Conservation (phyloP, 2,113 vertebrate species). For the Lophotis ruficrista region DNA sequence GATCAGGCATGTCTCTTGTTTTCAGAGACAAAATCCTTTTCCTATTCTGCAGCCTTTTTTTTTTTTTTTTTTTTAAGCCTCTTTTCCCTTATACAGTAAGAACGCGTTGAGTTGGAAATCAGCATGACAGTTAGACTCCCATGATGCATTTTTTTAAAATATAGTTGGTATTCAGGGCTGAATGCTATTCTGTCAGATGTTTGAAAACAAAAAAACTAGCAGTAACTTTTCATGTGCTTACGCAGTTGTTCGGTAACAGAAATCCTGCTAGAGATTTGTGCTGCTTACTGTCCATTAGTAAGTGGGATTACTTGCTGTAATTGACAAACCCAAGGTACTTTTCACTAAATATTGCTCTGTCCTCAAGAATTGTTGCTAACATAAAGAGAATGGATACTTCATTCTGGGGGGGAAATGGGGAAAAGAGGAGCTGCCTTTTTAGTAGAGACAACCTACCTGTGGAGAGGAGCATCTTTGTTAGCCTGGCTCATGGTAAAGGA, state of each 20-base stretch:
- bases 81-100: not conserved
- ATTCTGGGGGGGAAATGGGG: accelerated
- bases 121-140: not conserved
- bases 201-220: not conserved
- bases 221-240: not conserved
- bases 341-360: not conserved
- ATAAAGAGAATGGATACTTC: not conserved
- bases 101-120: not conserved
- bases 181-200: not conserved
- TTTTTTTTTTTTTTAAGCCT: not conserved
- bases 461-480: not conserved
- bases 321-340: not conserved
- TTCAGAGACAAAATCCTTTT: not conserved
- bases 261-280: not conserved
- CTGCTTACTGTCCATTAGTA: not conserved
- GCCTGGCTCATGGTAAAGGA: not conserved
- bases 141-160: not conserved
- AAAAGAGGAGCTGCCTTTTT: not conserved
- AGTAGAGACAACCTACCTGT: not conserved
- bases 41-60: not conserved
- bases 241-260: not conserved
- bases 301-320: not conserved
- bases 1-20: not conserved
- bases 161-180: not conserved
- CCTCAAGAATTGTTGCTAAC: not conserved